These are phyloP conservation scores for Hyposmocoma kahamanoa DNA, from an alignment of 1,140 invertebrate genomes.

Conservation along the genomic window DNA sequence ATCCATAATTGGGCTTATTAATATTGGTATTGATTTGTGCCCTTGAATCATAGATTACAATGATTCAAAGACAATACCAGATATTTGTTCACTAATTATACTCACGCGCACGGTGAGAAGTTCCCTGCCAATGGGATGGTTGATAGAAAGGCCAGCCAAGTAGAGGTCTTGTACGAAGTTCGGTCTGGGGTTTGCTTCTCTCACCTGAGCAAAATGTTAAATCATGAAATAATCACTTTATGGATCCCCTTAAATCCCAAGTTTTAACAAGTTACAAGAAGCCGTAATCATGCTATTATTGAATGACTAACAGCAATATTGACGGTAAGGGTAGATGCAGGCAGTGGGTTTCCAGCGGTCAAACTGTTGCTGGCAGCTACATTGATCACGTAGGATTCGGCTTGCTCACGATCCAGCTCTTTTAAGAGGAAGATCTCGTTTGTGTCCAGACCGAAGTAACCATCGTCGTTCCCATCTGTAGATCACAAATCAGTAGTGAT, in stretches of 20 bases:
- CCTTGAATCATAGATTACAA: too few relatives aligned
- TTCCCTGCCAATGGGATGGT: constrained; percentile 52
- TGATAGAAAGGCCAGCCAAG: constrained; percentile 61
- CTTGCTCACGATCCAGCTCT: constrained; percentile 53
- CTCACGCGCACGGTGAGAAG: constrained; percentile 62
- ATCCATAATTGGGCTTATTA: too few relatives aligned
- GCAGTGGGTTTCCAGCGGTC: constrained; percentile 14
- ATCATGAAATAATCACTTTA: too few relatives aligned
- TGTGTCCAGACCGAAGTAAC: constrained; percentile 53
- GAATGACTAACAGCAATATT: constrained; percentile 49
- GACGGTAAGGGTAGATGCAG: constrained; percentile 48
- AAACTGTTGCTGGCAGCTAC: constrained; percentile 60
- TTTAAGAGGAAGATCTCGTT: constrained; percentile 45
- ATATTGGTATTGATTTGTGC: too few relatives aligned
- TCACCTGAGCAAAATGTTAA: constrained; percentile 47
- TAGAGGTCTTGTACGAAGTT: constrained; percentile 60
- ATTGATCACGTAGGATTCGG: constrained; percentile 33
- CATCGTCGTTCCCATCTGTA: constrained; percentile 51
- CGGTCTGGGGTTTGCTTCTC: constrained; percentile 73
- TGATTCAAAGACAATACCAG: too few relatives aligned
- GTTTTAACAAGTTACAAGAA: too few relatives aligned
- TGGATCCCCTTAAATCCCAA: too few relatives aligned
- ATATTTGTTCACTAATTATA: too few relatives aligned
- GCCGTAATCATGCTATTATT: too few relatives aligned
- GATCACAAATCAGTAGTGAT: too few relatives aligned